Evolutionary conservation across 2,888 invertebrate species (phyloP), one percentile per base, ranked within the genome.

Genomic region (Agrochola circellaris): DNA sequence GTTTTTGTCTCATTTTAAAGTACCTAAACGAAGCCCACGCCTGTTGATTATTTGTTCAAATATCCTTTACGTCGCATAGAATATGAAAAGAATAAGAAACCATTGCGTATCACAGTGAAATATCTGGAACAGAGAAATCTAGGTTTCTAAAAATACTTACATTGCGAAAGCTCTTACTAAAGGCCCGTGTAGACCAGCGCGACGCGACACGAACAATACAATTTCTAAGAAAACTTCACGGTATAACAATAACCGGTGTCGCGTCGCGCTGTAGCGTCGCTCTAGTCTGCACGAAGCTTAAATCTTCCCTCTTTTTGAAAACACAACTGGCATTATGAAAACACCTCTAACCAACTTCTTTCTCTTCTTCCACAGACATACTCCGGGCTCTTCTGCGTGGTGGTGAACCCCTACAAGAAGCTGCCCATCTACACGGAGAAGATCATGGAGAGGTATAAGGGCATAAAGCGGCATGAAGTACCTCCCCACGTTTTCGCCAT

Each of bases 401-500:
- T 99, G 91, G 99, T 99, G 90, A 99, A 99, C 97, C 99, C 99
- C 7, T 99, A 99, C 98, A 99, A 99, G 97, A 98, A 98, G 96
- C 97, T 99, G 94, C 99, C 99, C 84, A 99, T 99, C 95, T 99
- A 99, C 97, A 99, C 99, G 93, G 99, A 99, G 97, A 99, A 99
- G 97, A 99, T 99, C 90, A 99, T 99, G 98, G 99, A 99, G 96
- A 97, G 99, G 96, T 99, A 99, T 97, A 99, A 99, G 97, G 99
- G 99, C 90, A 99, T 99, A 97, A 99, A 99, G 97, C 97, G 99
- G 91, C 99, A 99, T 97, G 99, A 99, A 97, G 99, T 99, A 89
- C 99, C 99, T 85, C 99, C 99, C 70, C 99, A 99, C 95, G 99
- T 99, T 84, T 99, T 99, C 97, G 99, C 99, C 95, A 99, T 99